Conservation (phyloP, 2,797 vertebrate genomes). For the Argya squamiceps region DNA sequence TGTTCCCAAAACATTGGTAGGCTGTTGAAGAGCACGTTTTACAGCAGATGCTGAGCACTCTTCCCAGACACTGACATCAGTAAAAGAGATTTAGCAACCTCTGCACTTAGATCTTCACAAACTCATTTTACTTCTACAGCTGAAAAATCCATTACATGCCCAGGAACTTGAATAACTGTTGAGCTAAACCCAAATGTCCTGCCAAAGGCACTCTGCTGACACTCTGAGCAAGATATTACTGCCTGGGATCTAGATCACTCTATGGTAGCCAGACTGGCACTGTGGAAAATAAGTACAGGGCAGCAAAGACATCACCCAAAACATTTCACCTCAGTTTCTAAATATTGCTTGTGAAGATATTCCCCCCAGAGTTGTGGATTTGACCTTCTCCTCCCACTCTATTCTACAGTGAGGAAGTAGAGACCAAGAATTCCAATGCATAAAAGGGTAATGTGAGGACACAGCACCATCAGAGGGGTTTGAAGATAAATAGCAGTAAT, state of each 20-base stretch:
- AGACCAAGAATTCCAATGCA: background rate
- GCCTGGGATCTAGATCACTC: background rate
- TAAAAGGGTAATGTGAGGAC: slow-evolving; percentile 2
- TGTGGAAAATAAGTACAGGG: background rate
- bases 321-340: background rate
- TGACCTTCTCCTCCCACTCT: background rate
- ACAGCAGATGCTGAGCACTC: background rate
- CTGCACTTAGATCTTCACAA: background rate
- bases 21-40: background rate
- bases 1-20: background rate
- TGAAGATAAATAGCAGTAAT: slow-evolving; percentile 69
- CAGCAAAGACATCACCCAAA: background rate
- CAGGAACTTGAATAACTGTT: background rate
- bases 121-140: background rate
- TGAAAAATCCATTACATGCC: background rate
- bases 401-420: background rate
- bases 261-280: background rate
- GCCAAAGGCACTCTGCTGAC: background rate
- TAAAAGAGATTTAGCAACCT: background rate
- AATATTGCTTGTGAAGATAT: background rate
- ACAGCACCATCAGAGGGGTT: background rate
- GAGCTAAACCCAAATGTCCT: background rate
- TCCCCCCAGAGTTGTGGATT: background rate
- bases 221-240: background rate
- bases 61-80: background rate